Base-by-base conservation (phyloP, 2,888 invertebrate species). In the Rhabditophanes sp. region DNA sequence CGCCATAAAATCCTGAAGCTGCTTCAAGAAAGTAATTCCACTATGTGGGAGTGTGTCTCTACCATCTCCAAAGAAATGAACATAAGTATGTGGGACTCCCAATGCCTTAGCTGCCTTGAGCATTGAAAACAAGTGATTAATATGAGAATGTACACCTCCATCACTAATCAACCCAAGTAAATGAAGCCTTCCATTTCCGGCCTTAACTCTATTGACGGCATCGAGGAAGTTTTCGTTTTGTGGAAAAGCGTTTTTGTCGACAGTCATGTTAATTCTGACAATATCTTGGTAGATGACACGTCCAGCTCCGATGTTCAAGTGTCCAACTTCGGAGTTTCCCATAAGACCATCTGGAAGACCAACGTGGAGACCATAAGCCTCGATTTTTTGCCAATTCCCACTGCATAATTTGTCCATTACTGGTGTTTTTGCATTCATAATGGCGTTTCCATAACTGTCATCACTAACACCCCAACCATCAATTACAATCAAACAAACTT, bases 301-400 rank as follows among this genome's bases (percentile, higher is more conserved):
- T 8, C 68, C 68, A 30, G 68, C 67, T 8, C 68, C 68, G 35
- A 69, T 69, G 46, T 69, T 68, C 50, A 69, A 48, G 44, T 68
- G 68, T 11, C 68, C 68, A 14, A 69, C 69, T 56, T 68, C 69
- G 11, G 67, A 67, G 35, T 68, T 68, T 16, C 68, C 68, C 68
- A 68, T 68, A n/a, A 69, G 53, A 9, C 69, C 68, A 33, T 56
- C 65, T 2, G 67, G 69, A 23, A 68, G 54, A 12, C 68, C 68
- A 23, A 68, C 68, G 23, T 67, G 64, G 29, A 65, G 45, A 2
- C 69, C 69, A 22, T 66, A 66, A 6, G 68, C 68, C 34, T 66
- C 67, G 18, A 66, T 51, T 30, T 53, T 47, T 35, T 55, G 44
- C 45, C 59, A 64, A 36, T 65, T 57, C 7, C 54, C 55, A 15